Evolutionary conservation across 2,888 invertebrate genomes (phyloP), one percentile per base, ranked within the genome.

Genomic region (Zygogramma bicolorata): DNA sequence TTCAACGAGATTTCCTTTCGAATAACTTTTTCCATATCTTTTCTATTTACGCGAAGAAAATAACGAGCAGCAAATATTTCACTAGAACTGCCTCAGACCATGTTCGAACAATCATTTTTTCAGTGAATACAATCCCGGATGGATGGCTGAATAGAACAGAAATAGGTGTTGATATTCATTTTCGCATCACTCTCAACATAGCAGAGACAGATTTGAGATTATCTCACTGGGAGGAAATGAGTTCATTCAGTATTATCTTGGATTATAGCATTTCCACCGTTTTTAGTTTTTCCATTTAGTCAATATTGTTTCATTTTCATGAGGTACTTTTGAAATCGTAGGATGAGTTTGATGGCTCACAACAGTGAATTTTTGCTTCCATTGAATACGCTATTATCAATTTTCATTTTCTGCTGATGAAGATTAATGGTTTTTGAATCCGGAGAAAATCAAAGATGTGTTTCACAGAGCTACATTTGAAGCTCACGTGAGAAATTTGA

Each of bases 21-120:
- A 49, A 59, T 59, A 70, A 70, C 61, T 70, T 70, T 70, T 70
- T 61, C 70, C 70, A 70, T 70, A 66, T 38, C 70, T 70, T 53
- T 66, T 65, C 70, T 70, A 70, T 70, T 70, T 70, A 66, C 65
- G 70, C 34, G 29, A 59, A 27, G 29, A 61, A 53, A 70, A 70
- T 70, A 66, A 70, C 42, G 63, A 58, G 63, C 63, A 46, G 63
- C 63, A 69, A 69, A 69, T 69, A 65, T 58, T 63, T 58, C 25
- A 57, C 58, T 69, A 65, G 65, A 65, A 69, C 57, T 40, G 58
- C 40, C 58, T 46, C 58, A 62, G 68, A 69, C 69, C 69, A 29
- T 57, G 38, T 53, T 40, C 42, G 18, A 58, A 69, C 42, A 58
- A 58, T 65, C 46, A 63, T 46, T 63, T 40, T 46, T 46, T 20